Evolutionary conservation across 2,797 vertebrate genomes (phyloP).

Genomic region (Microchirus variegatus): DNA sequence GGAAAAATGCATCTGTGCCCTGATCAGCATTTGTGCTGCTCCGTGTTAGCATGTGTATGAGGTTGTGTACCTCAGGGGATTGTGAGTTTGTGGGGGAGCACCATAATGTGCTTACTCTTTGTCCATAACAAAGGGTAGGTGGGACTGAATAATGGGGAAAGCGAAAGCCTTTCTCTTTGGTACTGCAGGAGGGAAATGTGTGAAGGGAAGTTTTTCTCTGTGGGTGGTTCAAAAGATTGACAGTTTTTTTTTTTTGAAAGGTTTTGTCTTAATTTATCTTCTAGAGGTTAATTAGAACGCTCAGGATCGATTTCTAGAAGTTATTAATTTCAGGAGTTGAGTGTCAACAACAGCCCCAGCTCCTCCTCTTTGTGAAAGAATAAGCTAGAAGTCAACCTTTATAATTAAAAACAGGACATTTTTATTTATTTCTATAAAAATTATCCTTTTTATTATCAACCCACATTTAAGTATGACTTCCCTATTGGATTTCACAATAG

Average conservation of each 20-base stretch:
- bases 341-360: background rate
- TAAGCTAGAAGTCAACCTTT: background rate
- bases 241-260: background rate
- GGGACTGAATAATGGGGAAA: constrained; percentile 38
- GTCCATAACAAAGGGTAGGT: constrained; percentile 55
- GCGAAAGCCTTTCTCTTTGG: constrained; percentile 21
- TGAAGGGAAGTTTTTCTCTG: constrained; percentile 7
- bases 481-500: background rate
- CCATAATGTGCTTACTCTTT: constrained; percentile 37
- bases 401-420: background rate
- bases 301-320: background rate
- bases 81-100: constrained; percentile 39
- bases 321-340: background rate
- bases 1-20: constrained; percentile 5
- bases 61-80: constrained; percentile 4
- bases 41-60: constrained; percentile 58
- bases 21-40: constrained; percentile 50
- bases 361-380: background rate
- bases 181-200: constrained; percentile 8
- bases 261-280: background rate
- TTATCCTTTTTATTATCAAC: background rate
- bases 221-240: constrained; percentile 17
- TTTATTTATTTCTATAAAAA: constrained; percentile 8
- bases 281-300: background rate
- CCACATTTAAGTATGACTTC: background rate